Percentiles rank a stretch among this genome's conserved stretches.
Conservation (phyloP, 2,113 vertebrate genomes). For the Pandion haliaetus region DNA sequence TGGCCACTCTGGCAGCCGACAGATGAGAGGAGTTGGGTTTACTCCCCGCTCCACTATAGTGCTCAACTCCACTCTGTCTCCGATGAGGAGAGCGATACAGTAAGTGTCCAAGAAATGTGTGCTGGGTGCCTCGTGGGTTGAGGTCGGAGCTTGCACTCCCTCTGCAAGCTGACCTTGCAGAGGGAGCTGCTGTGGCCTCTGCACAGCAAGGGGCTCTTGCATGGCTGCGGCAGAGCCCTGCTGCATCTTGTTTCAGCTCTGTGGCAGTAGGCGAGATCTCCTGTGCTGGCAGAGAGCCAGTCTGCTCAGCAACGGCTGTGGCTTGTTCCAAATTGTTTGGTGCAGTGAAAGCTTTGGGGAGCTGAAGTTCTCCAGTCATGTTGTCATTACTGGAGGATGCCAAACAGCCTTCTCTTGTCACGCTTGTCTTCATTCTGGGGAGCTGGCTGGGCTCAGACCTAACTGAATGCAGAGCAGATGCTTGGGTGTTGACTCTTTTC, state of each 20-base stretch:
- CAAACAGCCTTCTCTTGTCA: not conserved
- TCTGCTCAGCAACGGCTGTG: not conserved
- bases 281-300: not conserved
- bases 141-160: not conserved
- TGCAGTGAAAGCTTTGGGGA: not conserved
- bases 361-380: not conserved
- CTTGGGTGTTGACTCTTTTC: not conserved
- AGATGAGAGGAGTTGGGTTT: conserved; percentile 98
- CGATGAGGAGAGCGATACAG: conserved; percentile 95
- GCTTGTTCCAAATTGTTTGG: not conserved
- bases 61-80: conserved; percentile 87
- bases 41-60: conserved; percentile 98
- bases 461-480: fast-evolving
- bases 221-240: not conserved
- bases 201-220: not conserved
- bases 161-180: not conserved
- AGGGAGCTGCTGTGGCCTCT: not conserved
- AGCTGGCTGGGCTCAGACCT: not conserved
- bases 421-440: not conserved
- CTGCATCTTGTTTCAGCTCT: not conserved
- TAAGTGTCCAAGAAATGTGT: conserved; percentile 79
- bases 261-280: not conserved
- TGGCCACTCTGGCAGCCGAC: conserved; percentile 86
- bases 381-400: not conserved
- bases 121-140: not conserved